These are phyloP conservation scores for Thymelicus sylvestris DNA, from an alignment of 2,888 invertebrate genomes.

Conservation along the genomic window DNA sequence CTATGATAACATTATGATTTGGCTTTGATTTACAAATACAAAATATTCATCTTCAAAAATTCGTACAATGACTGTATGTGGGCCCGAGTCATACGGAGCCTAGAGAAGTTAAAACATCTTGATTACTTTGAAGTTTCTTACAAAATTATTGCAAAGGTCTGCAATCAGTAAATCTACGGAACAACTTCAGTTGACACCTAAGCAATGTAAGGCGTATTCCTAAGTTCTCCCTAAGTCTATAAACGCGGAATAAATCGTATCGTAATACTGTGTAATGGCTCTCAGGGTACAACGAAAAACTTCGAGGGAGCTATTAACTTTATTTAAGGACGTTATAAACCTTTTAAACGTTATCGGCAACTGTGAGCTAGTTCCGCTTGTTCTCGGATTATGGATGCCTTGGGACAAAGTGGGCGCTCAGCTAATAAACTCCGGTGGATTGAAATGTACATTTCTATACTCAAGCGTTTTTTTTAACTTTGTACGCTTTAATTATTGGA, in stretches of 20 bases:
- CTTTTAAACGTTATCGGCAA: slow-evolving; percentile 76
- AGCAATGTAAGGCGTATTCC: slow-evolving; percentile 66
- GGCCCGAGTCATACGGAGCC: too few species aligned
- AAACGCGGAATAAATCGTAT: slow-evolving; percentile 78
- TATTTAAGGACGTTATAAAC: slow-evolving; percentile 83
- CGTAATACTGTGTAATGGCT: slow-evolving; percentile 76
- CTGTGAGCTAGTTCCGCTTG: slow-evolving; percentile 67
- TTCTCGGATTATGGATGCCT: slow-evolving; percentile 69
- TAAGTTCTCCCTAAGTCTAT: slow-evolving; percentile 62
- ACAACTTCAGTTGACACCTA: slow-evolving; percentile 69
- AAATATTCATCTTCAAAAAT: too few species aligned
- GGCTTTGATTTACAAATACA: too few species aligned
- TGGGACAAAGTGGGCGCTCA: slow-evolving; percentile 48
- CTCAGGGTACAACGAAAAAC: slow-evolving; percentile 78
- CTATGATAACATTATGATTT: too few species aligned
- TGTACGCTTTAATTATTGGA: background rate
- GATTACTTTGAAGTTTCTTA: background rate
- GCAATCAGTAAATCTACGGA: slow-evolving; percentile 68
- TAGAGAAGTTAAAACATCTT: too few species aligned
- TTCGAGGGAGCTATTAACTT: slow-evolving; percentile 79
- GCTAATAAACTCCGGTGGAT: slow-evolving; percentile 45
- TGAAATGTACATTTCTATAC: slow-evolving; percentile 1
- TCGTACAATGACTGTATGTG: too few species aligned
- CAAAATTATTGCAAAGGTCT: slow-evolving; percentile 16
- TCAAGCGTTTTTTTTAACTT: background rate